Conservation (phyloP, 2,797 vertebrate species). For the Thaleichthys pacificus region DNA sequence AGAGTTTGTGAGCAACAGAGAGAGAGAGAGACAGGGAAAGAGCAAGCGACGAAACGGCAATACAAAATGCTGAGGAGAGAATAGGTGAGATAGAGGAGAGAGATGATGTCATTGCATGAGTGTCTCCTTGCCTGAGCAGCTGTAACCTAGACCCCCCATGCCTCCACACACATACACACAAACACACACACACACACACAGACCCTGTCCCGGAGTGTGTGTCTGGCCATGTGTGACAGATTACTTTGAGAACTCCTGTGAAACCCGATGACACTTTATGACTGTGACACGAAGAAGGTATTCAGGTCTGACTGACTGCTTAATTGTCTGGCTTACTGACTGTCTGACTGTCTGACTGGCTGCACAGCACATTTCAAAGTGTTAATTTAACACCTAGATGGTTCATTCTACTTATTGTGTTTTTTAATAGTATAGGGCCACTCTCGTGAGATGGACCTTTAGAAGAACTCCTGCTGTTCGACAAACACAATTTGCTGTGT, state of each 20-base stretch:
- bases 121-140: constrained; percentile 22
- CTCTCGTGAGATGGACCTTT: too few species aligned
- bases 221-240: background rate
- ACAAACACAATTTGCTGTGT: too few species aligned
- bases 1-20: constrained; percentile 21
- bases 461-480: too few species aligned
- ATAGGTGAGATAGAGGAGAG: background rate
- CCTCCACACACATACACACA: background rate
- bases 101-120: constrained; percentile 9
- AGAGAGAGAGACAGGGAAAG: background rate
- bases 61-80: background rate
- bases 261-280: constrained; percentile 7
- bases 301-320: background rate
- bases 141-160: constrained; percentile 23
- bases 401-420: background rate
- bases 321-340: background rate
- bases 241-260: constrained; percentile 4
- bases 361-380: too few species aligned
- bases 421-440: background rate
- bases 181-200: background rate
- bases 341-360: background rate
- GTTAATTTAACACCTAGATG: too few species aligned
- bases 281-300: background rate
- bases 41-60: background rate
- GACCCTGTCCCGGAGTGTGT: background rate